These are phyloP conservation scores for Drosophila trichaetosa DNA, from an alignment of 2,888 invertebrate genomes.

Conservation along the genomic window DNA sequence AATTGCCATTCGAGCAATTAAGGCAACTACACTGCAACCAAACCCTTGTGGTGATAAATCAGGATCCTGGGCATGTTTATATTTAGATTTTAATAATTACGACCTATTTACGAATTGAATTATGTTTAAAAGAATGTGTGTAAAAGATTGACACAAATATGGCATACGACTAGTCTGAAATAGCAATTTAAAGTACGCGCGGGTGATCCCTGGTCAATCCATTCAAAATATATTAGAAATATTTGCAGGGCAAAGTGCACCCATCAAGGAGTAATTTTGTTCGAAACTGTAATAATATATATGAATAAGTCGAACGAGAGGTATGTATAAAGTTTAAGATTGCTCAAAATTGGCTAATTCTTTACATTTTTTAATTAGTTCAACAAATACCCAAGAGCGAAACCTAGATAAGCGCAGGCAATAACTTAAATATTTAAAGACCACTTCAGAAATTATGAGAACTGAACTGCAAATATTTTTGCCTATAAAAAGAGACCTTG, in stretches of 20 bases:
- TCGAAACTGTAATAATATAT: background rate
- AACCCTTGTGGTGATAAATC: background rate
- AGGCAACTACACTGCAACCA: background rate
- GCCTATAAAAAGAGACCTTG: background rate
- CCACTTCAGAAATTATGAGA: background rate
- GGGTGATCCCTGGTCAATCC: background rate
- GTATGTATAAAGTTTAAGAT: background rate
- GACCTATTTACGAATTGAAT: background rate
- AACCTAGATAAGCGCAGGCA: background rate
- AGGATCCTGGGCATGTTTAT: background rate
- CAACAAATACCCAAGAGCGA: background rate
- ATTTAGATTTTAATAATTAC: background rate
- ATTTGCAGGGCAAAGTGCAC: background rate
- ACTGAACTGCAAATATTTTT: background rate
- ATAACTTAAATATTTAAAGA: background rate
- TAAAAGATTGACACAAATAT: no score
- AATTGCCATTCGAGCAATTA: slow-evolving; percentile 7
- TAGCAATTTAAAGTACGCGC: background rate
- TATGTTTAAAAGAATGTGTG: background rate
- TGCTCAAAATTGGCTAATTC: background rate
- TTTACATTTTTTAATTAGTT: background rate
- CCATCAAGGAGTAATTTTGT: background rate
- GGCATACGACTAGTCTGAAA: background rate
- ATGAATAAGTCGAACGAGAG: background rate
- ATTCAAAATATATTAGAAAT: background rate